Evolutionary conservation across 2,113 vertebrate genomes (phyloP), one percentile per base, ranked within the genome.

Genomic region (Lethenteron reissneri): DNA sequence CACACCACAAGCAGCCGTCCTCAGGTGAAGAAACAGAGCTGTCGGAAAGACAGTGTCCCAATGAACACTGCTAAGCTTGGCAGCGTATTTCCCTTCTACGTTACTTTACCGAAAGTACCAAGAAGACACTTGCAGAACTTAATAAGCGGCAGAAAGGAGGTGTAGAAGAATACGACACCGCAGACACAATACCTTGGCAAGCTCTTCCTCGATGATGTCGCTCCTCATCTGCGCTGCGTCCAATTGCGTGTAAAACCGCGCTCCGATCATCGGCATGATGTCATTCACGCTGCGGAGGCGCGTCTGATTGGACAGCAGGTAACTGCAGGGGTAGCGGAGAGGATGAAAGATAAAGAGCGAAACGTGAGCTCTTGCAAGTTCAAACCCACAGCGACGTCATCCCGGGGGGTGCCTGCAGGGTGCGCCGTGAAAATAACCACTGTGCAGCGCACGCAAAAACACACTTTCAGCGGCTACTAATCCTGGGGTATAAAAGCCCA

Each of bases 191-290:
- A 97, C 94, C 90, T 99, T 99, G 75, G 92, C 90, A 76, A 99
- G 82, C 75, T 99, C 94, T 77, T 99, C 92, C 80, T 97, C 94
- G 73, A 99, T 97, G 75, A 97, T 89, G 78, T 99, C 94, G 76
- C 96, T 99, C 80, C 94, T 85, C 94, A 99, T 96, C 73, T 99
- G 92, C 71, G 94, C 92, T 69, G 91, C 91, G 78, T 97, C 92
- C 78, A 99, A 79, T 58, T 99, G 94, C 71, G 94, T 99, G 82
- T 97, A 99, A 83, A 99, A 99, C 70, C 91, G 84, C 68, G 94
- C 94, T 78, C 94, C 94, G 64, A 99, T 99, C 94, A 99, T 99
- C 15, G 94, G 94, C 94, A 99, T 97, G 73, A 99, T 95, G 82
- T 99, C 94, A 75, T 99, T 99, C 76, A 99, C 92, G 73, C 92